These are phyloP conservation scores for Eupithecia vulgata DNA, from an alignment of 2,888 invertebrate genomes.

Conservation along the genomic window DNA sequence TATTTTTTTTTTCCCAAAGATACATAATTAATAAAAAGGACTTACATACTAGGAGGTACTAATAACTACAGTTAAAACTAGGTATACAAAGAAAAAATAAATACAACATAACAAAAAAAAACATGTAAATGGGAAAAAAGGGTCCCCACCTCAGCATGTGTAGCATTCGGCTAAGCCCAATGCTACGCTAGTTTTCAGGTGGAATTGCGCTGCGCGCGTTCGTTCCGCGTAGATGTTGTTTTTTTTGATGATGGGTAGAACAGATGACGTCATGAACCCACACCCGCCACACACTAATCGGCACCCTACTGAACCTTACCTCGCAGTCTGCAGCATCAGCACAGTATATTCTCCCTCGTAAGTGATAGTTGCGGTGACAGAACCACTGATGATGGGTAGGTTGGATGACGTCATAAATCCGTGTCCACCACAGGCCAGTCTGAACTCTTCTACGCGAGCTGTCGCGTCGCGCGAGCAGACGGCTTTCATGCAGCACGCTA, in stretches of 20 bases:
- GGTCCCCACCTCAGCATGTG: no score
- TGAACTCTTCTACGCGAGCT: conserved; percentile 89
- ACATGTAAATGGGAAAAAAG: no score
- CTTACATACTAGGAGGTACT: no score
- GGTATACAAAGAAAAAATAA: no score
- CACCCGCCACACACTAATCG: neutral
- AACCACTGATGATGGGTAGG: conserved; percentile 91
- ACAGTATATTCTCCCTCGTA: conserved; percentile 99
- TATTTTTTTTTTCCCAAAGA: no score
- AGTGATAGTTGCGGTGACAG: conserved; percentile 92
- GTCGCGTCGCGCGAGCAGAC: conserved; percentile 90
- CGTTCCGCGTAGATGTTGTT: no score
- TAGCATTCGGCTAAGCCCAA: no score
- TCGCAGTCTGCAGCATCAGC: conserved; percentile 93
- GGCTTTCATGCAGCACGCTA: conserved; percentile 96
- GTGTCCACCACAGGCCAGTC: conserved; percentile 96
- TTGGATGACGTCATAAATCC: conserved; percentile 95
- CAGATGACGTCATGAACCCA: conserved; percentile 94
- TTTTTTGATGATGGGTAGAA: conserved; percentile 91
- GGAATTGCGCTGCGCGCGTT: no score
- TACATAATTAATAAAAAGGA: no score
- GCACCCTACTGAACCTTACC: conserved; percentile 62
- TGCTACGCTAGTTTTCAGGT: no score
- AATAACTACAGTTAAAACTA: no score
- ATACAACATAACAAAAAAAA: no score